These are phyloP conservation scores for Chelonus insularis DNA, from an alignment of 1,140 invertebrate species.

Conservation along the genomic window DNA sequence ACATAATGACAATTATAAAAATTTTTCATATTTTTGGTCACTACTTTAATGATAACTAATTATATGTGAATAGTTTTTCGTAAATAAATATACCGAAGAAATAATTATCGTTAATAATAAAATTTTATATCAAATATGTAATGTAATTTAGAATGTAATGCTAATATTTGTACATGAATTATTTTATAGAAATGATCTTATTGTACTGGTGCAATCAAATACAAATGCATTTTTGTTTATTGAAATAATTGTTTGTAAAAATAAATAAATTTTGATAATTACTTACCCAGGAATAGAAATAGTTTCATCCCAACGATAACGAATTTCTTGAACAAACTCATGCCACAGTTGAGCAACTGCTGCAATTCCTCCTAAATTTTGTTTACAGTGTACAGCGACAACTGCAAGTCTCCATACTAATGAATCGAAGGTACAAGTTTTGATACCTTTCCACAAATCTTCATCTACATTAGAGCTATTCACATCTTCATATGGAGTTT, in stretches of 20 bases:
- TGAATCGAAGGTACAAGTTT: conserved; percentile 77
- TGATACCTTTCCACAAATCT: conserved; percentile 63
- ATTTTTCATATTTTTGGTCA: conserved; percentile 4
- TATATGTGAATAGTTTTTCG: neutral
- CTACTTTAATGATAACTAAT: conserved; percentile 12
- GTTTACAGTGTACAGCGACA: conserved; percentile 76
- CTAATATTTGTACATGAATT: too few species aligned
- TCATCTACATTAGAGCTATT: conserved; percentile 42
- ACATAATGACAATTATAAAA: too few species aligned
- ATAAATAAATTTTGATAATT: conserved; percentile 26
- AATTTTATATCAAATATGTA: too few species aligned
- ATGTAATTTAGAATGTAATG: conserved; percentile 10
- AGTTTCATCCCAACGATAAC: conserved; percentile 85
- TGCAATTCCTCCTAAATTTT: conserved; percentile 75
- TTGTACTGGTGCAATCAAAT: conserved; percentile 23
- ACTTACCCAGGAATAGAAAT: conserved; percentile 85
- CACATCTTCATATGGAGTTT: conserved; percentile 48
- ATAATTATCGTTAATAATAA: neutral
- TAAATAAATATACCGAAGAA: conserved; percentile 13
- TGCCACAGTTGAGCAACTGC: conserved; percentile 91
- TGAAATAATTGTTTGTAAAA: neutral
- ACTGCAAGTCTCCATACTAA: conserved; percentile 83
- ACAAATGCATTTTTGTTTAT: conserved; percentile 10
- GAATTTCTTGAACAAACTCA: conserved; percentile 86
- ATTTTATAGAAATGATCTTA: too few species aligned